phyloP scores from a whole-genome alignment of 2,888 invertebrate genomes.

The Epirrita christyi region DNA sequence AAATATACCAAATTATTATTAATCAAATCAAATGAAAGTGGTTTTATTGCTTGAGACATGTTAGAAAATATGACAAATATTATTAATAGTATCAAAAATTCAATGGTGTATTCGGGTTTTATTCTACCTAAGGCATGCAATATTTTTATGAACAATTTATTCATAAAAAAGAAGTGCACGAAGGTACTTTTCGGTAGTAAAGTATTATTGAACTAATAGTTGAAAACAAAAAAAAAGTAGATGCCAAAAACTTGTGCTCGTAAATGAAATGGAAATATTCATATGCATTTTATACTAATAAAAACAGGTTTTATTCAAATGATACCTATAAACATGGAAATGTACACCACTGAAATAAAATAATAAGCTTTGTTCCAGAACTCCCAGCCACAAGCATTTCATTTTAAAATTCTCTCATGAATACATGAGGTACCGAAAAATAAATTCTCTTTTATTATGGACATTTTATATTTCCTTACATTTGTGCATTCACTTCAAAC shows the following conservation, averaged over 20 bases:
- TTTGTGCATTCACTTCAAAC: constrained; percentile 82
- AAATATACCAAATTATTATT: too few relatives aligned
- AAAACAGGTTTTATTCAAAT: constrained; percentile 16
- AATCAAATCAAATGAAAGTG: too few relatives aligned
- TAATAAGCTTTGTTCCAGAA: constrained; percentile 23
- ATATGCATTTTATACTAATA: constrained; percentile 23
- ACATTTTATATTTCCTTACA: constrained; percentile 77
- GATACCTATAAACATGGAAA: constrained; percentile 16
- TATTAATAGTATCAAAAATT: too few relatives aligned
- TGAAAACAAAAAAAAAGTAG: constrained; percentile 23
- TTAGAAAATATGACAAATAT: too few relatives aligned
- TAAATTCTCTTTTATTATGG: constrained; percentile 65
- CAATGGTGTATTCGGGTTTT: too few relatives aligned
- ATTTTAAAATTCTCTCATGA: constrained; percentile 35
- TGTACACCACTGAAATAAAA: constrained; percentile 26
- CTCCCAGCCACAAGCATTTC: constrained; percentile 32
- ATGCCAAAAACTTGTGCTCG: constrained; percentile 36
- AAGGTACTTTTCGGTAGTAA: too few relatives aligned
- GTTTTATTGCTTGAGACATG: too few relatives aligned
- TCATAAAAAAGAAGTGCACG: too few relatives aligned
- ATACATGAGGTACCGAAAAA: constrained; percentile 46
- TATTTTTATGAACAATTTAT: not conserved
- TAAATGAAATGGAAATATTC: constrained; percentile 34
- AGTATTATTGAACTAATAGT: too few relatives aligned
- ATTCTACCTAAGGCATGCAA: too few relatives aligned